Base-by-base conservation (phyloP, 2,113 vertebrate species). In the Acanthisitta chloris region DNA sequence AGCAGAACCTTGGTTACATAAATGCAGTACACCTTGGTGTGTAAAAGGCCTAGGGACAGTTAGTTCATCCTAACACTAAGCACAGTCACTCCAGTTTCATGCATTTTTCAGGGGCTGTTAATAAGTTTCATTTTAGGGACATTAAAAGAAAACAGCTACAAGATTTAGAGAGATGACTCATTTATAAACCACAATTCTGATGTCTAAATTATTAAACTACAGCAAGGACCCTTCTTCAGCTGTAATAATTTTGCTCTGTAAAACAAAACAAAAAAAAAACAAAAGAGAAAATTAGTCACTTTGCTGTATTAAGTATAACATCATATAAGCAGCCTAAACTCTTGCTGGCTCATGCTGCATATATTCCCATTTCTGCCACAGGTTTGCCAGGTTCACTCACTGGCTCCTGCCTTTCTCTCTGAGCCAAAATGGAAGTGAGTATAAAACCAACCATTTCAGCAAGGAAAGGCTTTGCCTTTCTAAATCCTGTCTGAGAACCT, bases 211-310 rank as follows among this genome's bases (percentile, higher is more conserved):
- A 77, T 51, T 87, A 62, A 64, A 87, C 80, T 91, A 88, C 81
- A 80, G 42, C 51, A 84, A 59, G 45, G 49, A 84, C 24, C n/a
- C 23, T 64, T 92, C 92, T 95, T 95, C 94, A 73, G 77, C 58
- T 86, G 89, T 67, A 88, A 55, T 45, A 66, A 58, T 43, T 93
- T 72, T 91, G 33, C 38, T 88, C 97, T 97, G 97, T 46, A 97
- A 97, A 91, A 94, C 48, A 96, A 84, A 66, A 15, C 13, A 48
- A 3, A 24, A 54, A 42, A 59, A 54, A 36, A 52, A 18, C 36
- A 2, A 12, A 58, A 9, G 36, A 52, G 18, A 73, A 49, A 77
- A 81, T 95, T 88, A 97, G 71, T 95, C 20, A 86, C 28, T 49
- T 86, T 10, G 9, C 34, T 62, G 28, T 61, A 72, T 33, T 62